Percentiles rank a stretch among this genome's conserved stretches.
Evolutionary conservation across 2,113 vertebrate species (phyloP).

Genomic region (Otocyon megalotis): DNA sequence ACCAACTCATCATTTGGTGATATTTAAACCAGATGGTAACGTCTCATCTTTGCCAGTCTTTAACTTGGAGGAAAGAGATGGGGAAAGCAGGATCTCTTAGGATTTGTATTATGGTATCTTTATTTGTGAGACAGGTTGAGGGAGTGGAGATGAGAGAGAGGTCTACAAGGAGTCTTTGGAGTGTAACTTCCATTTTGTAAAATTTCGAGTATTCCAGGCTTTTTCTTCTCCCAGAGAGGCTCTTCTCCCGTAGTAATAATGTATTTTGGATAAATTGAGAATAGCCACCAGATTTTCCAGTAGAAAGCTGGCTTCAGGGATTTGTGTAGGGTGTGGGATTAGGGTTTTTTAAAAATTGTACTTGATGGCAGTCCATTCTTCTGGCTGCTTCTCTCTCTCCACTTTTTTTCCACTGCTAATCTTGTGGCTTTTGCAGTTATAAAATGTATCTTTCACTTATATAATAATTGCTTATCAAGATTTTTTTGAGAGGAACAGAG

Average conservation of each 20-base stretch:
- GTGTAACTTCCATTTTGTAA: not conserved
- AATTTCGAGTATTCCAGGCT: not conserved
- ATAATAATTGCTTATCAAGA: not conserved
- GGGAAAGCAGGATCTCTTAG: not conserved
- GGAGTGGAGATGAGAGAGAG: not conserved
- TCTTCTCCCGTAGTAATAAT: not conserved
- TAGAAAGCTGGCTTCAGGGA: not conserved
- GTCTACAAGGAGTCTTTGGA: not conserved
- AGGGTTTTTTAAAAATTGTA: not conserved
- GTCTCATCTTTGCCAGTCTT: not conserved
- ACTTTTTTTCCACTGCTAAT: not conserved
- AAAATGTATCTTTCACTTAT: not conserved
- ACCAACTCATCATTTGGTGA: slow-evolving; percentile 44
- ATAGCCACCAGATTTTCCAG: slow-evolving; percentile 2
- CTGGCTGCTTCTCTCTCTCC: not conserved
- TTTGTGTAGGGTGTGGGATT: not conserved
- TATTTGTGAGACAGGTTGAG: not conserved
- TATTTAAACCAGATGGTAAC: slow-evolving; percentile 60
- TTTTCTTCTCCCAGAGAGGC: not conserved
- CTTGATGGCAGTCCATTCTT: not conserved
- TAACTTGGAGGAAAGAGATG: not conserved
- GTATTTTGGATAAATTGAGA: slow-evolving; percentile 37
- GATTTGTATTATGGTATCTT: not conserved
- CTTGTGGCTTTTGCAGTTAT: not conserved
- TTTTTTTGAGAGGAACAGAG: not conserved